Base-by-base conservation (phyloP, 1,140 invertebrate species). In the Formica exsecta region DNA sequence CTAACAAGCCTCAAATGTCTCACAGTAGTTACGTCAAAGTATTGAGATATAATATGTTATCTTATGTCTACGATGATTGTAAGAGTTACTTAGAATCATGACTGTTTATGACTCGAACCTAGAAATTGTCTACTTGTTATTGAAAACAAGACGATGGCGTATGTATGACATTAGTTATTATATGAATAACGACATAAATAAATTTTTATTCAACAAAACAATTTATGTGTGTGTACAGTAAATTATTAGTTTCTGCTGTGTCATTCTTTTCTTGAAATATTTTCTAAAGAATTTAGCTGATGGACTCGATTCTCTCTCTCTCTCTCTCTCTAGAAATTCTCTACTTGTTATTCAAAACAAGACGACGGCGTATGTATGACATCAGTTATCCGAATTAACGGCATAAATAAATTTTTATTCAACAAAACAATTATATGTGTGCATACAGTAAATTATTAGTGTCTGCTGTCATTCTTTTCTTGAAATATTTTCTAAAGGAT, bases 331-430 rank as follows among this genome's bases (percentile, higher is more conserved):
- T 54, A 29, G 29, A 68, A 7, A 80, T 68, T 66, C 38, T 16
- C 5, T 51, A 22, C 75, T 66, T 41, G 64, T 80, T n/a, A 68
- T 80, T 57, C 16, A 25, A 80, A 68, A 57, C 16, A 54, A 54
- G 32, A 13, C 7, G 29, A 79, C 57, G 68, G 36, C 13, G 8
- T 54, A 16, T 51, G 32, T 22, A 38, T 80, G 75, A 77, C 13
- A 32, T 65, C 22, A 77, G 11, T 9, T 48, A 36, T 22, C 36
- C 7, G n/a, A 32, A n/a, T 36, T 22, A 22, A 22, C 22, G 22
- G 22, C 41, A 41, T 29, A 41, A 76, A 32, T 29, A 41, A 76
- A 76, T 61, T 76, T 64, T 22, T 29, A 6, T 9, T 44, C 32
- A n/a, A 44, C 22, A 22, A 19, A 65, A 64, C n/a, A 76, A 13